Conservation (phyloP, 2,797 vertebrate species). For the Bryconaethiops microstoma region DNA sequence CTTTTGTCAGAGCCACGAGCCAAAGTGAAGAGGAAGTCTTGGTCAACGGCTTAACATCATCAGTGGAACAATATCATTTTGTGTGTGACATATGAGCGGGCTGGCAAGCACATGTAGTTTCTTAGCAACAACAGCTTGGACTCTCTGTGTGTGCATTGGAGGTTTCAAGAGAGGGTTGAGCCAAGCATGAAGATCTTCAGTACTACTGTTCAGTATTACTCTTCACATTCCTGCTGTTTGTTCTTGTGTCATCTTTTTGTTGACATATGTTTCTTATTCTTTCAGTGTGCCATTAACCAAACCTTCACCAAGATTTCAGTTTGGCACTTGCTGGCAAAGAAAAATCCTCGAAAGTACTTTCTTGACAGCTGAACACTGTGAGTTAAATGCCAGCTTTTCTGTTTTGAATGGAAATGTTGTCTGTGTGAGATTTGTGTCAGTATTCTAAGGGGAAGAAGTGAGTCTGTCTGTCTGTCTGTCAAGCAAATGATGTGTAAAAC, state of each 20-base stretch:
- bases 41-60: slow-evolving; percentile 48
- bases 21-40: slow-evolving; percentile 32
- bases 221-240: neutral
- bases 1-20: slow-evolving; percentile 35
- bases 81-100: slow-evolving; percentile 42
- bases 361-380: slow-evolving; percentile 16
- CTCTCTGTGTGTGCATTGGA: slow-evolving; percentile 7
- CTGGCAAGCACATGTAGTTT: slow-evolving; percentile 51
- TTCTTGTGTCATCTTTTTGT: neutral
- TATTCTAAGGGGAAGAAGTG: neutral
- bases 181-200: slow-evolving; percentile 1
- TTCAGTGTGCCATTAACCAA: neutral
- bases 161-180: slow-evolving; percentile 17
- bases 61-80: slow-evolving; percentile 49
- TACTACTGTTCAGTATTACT: neutral
- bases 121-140: slow-evolving; percentile 57
- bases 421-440: slow-evolving; percentile 5
- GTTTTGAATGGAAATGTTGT: neutral
- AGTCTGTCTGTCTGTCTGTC: slow-evolving; percentile 1
- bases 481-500: slow-evolving; percentile 16
- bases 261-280: neutral
- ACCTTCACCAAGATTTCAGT: slow-evolving; percentile 16
- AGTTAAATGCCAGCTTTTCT: neutral
- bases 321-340: neutral
- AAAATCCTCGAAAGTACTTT: neutral